These are phyloP conservation scores for Sternarchorhynchus goeldii DNA, from an alignment of 2,797 vertebrate genomes.

Conservation along the genomic window DNA sequence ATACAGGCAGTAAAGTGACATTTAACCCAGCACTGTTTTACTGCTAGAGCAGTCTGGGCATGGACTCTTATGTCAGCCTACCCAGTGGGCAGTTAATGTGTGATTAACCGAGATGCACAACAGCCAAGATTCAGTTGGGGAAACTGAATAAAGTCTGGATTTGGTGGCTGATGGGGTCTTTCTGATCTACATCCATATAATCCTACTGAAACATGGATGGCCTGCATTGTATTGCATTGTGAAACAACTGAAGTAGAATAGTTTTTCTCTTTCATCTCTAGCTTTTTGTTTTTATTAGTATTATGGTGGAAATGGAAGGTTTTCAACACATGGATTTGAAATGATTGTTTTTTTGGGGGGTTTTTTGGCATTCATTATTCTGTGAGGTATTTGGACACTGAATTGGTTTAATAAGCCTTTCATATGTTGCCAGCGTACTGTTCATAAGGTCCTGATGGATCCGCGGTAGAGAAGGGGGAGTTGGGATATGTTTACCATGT, in stretches of 20 bases:
- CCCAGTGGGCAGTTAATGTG: background rate
- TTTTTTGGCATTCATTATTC: background rate
- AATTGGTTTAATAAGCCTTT: constrained; percentile 5
- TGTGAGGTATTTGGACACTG: background rate
- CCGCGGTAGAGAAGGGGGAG: background rate
- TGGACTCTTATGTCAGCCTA: background rate
- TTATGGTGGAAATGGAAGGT: background rate
- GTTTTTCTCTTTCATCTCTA: background rate
- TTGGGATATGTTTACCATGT: background rate
- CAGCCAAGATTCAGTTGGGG: background rate
- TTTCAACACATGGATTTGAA: background rate
- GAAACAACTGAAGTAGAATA: background rate
- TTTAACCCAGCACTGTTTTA: background rate
- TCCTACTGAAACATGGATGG: background rate
- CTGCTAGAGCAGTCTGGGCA: background rate
- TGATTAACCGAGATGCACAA: background rate
- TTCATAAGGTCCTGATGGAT: background rate
- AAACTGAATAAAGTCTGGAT: background rate
- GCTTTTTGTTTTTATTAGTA: background rate
- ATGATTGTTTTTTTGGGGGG: background rate
- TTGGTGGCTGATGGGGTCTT: too few relatives aligned
- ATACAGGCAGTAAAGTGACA: background rate
- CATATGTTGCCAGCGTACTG: constrained; percentile 2
- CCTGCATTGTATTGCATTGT: background rate
- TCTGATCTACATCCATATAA: background rate